Conservation (phyloP, 2,113 vertebrate species). For the Pseudopodoces humilis region DNA sequence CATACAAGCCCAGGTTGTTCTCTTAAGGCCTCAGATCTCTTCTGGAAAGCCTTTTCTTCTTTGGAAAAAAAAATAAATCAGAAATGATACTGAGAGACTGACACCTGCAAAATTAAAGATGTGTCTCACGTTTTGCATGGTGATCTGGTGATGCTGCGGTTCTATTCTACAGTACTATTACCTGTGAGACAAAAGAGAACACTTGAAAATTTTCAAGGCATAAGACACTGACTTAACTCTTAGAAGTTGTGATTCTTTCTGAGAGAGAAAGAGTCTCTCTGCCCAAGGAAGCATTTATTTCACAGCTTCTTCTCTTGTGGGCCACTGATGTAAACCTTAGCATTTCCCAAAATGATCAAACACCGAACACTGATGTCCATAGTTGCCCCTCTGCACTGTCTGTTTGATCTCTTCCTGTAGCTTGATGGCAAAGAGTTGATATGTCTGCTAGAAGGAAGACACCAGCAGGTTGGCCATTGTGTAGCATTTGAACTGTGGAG, state of each 20-base stretch:
- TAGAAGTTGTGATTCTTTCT: background rate
- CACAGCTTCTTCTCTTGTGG: background rate
- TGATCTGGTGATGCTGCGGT: background rate
- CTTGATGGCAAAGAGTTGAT: background rate
- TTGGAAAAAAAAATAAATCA: background rate
- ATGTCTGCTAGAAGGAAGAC: background rate
- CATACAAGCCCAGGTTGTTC: background rate
- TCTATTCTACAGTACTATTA: background rate
- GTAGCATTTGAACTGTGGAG: background rate
- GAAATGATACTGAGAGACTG: background rate
- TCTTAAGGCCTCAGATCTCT: background rate
- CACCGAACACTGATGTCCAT: background rate
- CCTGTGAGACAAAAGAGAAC: background rate
- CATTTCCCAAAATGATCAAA: background rate
- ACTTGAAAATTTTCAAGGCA: background rate
- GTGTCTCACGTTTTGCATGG: background rate
- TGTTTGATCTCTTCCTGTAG: background rate
- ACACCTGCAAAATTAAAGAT: background rate
- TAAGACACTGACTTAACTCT: background rate
- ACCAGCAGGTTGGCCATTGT: background rate
- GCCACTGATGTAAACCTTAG: background rate
- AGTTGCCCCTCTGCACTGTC: background rate
- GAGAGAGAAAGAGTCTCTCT: background rate
- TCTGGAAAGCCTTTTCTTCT: background rate
- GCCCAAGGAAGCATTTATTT: background rate